Base-by-base conservation (phyloP, 2,797 vertebrate species). In the Phataginus tetradactyla region DNA sequence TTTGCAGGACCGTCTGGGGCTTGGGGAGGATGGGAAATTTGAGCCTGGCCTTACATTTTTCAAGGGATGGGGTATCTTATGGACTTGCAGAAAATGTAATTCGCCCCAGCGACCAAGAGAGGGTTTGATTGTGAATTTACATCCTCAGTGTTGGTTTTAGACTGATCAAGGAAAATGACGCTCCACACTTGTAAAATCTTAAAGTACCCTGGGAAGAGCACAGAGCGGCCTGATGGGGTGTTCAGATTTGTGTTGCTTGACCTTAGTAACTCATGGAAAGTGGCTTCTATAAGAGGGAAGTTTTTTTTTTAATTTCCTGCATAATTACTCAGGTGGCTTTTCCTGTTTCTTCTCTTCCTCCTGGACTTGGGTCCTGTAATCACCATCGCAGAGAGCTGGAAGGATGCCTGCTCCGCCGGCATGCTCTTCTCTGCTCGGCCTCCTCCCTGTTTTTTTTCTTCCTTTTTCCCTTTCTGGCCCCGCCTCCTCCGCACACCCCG, bases 401-500 rank as follows among this genome's bases (percentile, higher is more conserved):
- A 97, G 93, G 89, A 98, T 95, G 97, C 97, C 97, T 96, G 95
- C 91, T 94, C 93, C 96, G 96, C 93, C 92, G 72, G 97, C 98
- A 90, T 97, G 90, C 97, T 95, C 93, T 45, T 53, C 83, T 32
- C 80, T 0, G 78, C 84, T 68, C 39, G 20, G 57, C 93, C 55
- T 79, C 80, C 86, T 39, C 37, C 63, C 51, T 14, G 15, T 15
- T 7, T 18, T 3, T 3, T 1, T 12, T 45, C 15, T 25, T 17
- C 11, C 45, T 32, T 39, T 64, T 69, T 57, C 87, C 45, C 78
- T 37, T 34, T 39, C 57, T 61, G 87, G 71, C 93, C 71, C 98
- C 98, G 97, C 98, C 98, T 96, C 97, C 98, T 97, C 97, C 94
- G 97, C 97, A 93, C 98, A 92, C 97, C 66, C 98, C 96, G 95